phyloP scores from a whole-genome alignment of 23 tunicate genomes.

The Trididemnum clinides region DNA sequence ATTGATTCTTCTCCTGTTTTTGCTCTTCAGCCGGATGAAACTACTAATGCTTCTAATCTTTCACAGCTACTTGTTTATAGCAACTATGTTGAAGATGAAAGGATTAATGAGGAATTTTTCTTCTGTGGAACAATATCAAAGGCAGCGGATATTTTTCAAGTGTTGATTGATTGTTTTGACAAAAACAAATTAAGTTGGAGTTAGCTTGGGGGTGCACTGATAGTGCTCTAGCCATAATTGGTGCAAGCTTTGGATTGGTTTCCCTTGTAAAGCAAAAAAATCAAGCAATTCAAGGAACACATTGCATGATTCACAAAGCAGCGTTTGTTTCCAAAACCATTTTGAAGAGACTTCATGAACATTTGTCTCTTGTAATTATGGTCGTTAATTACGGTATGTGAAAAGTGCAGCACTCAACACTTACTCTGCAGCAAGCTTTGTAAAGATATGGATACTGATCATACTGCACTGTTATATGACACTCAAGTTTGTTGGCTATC shows the following conservation, averaged over 20 bases:
- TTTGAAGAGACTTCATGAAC: constrained; percentile 43
- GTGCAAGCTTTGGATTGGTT: constrained; percentile 43
- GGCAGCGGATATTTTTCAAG: constrained; percentile 26
- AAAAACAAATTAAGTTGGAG: constrained; percentile 15
- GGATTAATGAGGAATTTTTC: no score
- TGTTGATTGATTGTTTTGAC: constrained; percentile 28
- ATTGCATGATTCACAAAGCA: no score
- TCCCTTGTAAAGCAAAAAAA: no score
- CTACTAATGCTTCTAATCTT: constrained; percentile 30
- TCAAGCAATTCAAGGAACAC: no score
- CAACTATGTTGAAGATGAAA: constrained; percentile 17
- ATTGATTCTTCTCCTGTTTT: no score
- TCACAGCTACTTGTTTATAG: no score
- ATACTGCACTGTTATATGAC: constrained; percentile 36
- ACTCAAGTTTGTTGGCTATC: constrained; percentile 11
- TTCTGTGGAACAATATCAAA: constrained; percentile 32
- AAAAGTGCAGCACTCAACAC: constrained; percentile 48
- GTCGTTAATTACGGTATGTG: no score
- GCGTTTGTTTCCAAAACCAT: constrained; percentile 48
- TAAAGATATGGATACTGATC: no score
- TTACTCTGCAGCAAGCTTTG: no score
- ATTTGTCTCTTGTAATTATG: constrained; percentile 40
- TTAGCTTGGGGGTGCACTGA: constrained; percentile 34
- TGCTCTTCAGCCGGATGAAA: constrained; percentile 35
- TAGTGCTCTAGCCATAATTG: constrained; percentile 49